phyloP scores from a whole-genome alignment of 2,113 vertebrate species.

The Candoia aspera region DNA sequence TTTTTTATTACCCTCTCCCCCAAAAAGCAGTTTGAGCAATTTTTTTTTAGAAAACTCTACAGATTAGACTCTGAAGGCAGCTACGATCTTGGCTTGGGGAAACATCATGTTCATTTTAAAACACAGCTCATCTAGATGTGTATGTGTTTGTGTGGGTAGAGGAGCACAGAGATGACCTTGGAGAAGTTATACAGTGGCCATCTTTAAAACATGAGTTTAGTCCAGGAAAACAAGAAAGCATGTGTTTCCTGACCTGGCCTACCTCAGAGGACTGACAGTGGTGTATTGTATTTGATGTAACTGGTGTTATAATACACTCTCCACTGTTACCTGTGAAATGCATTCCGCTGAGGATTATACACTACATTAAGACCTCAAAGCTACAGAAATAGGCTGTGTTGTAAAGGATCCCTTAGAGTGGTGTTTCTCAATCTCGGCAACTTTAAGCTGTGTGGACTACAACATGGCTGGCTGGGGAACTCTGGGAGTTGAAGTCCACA shows the following conservation, averaged over 20 bases:
- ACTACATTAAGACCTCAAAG: no score
- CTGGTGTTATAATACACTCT: background rate
- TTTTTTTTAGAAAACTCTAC: background rate
- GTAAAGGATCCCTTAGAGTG: no score
- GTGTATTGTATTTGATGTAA: background rate
- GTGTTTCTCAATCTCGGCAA: no score
- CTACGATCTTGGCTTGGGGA: background rate
- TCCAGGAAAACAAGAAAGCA: no score
- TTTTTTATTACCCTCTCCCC: background rate
- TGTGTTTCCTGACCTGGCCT: no score
- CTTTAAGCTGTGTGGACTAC: no score
- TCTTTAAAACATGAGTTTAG: no score
- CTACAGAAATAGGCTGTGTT: no score
- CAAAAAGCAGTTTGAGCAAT: background rate
- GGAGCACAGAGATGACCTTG: background rate
- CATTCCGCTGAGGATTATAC: no score
- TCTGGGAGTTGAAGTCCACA: no score
- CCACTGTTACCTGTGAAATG: background rate
- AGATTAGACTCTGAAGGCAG: background rate
- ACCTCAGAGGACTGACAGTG: no score
- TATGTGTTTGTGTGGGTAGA: background rate
- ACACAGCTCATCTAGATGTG: background rate
- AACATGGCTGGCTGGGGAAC: no score
- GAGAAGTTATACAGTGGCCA: background rate
- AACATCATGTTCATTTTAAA: background rate